Percentiles rank a stretch among this genome's conserved stretches.
phyloP scores from a whole-genome alignment of 2,888 invertebrate species.

The Zygogramma bicolorata region DNA sequence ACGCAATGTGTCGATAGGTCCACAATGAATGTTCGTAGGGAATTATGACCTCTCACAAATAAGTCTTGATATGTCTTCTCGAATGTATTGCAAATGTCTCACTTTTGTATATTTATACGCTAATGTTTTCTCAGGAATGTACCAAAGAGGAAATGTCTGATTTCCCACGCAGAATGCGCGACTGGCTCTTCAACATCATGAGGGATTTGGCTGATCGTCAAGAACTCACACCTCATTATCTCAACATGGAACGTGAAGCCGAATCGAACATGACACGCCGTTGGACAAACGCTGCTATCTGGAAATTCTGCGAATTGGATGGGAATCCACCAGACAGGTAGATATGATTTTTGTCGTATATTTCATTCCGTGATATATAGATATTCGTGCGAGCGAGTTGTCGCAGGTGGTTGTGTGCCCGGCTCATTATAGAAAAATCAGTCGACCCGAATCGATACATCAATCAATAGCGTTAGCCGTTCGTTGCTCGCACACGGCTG shows the following conservation, averaged over 20 bases:
- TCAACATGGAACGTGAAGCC: slow-evolving; percentile 89
- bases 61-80: no score
- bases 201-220: slow-evolving; percentile 91
- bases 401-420: no score
- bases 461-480: no score
- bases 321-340: slow-evolving; percentile 90
- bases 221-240: slow-evolving; percentile 85
- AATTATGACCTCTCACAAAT: no score
- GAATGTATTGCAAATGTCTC: not conserved
- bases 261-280: slow-evolving; percentile 86
- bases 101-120: not conserved
- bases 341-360: slow-evolving; percentile 9
- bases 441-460: no score
- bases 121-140: slow-evolving; percentile 73
- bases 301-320: slow-evolving; percentile 99
- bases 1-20: no score
- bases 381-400: no score
- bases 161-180: slow-evolving; percentile 96
- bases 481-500: no score
- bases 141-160: slow-evolving; percentile 88
- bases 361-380: not conserved
- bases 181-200: slow-evolving; percentile 99
- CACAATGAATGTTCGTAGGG: no score
- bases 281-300: slow-evolving; percentile 94
- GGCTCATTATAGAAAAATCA: no score